Evolutionary conservation across 2,888 invertebrate genomes (phyloP), one percentile per base, ranked within the genome.

Genomic region (Petrolisthes manimaculis): DNA sequence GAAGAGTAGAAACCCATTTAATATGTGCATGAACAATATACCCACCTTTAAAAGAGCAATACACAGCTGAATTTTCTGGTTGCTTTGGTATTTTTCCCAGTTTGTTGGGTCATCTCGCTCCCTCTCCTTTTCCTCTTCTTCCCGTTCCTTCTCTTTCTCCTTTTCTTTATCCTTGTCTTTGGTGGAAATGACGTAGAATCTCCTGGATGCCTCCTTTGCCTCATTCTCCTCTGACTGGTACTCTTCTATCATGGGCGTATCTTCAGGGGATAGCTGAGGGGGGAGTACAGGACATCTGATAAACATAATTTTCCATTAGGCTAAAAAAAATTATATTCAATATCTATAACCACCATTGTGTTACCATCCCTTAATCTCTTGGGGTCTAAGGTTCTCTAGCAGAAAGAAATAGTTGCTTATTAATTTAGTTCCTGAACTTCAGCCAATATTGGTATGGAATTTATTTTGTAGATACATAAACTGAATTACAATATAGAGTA

Each of bases 181-280:
- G n/a, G 96, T 96, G 21, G 96, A 95, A 24, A 97, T 93, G 12
- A 93, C 92, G 91, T 93, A 96, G 86, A 97, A 94, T 93, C 97
- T 97, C 75, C 96, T 95, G n/a, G 97, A 96, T 93, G 97, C 97
- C 92, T 97, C 96, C 92, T 96, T 96, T 1, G 97, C 97, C 91
- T 96, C 96, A 92, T 95, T 95, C 92, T 98, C 94, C 91, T 97
- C 96, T 92, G 95, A 95, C 86, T 97, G 97, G 93, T 97, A 96
- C 92, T 96, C 96, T 92, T 95, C 96, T 81, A 95, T 94, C 93
- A 99, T 97, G 81, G 95, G 94, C 90, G 95, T 95, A 93, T 98
- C 98, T 92, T 97, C 96, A 1, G 99, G 98, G 81, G 95, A 95
- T 86, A 99, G 93, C 96, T 97, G 92, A 86, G 55, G 74, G 53